These are phyloP conservation scores for Leptodactylus fallax DNA, from an alignment of 2,797 vertebrate genomes.

Conservation along the genomic window DNA sequence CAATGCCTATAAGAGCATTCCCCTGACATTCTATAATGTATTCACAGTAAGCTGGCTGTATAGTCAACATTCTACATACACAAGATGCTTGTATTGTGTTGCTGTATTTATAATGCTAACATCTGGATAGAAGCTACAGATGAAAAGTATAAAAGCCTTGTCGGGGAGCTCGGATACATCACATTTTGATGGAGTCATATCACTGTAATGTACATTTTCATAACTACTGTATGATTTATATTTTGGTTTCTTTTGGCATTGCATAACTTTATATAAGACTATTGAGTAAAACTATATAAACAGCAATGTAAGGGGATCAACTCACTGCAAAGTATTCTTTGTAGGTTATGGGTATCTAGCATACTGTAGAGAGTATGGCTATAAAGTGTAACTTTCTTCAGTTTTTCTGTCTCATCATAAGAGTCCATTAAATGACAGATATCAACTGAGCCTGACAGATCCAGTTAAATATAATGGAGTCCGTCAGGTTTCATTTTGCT, in stretches of 20 bases:
- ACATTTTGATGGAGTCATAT: background rate
- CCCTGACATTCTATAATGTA: conserved; percentile 23
- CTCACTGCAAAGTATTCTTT: background rate
- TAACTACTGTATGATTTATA: background rate
- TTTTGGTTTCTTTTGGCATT: background rate
- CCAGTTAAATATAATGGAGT: too few species aligned
- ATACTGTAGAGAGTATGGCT: too few species aligned
- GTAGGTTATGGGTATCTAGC: too few species aligned
- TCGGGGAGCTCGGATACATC: background rate
- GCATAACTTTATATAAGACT: background rate
- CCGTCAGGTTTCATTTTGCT: too few species aligned
- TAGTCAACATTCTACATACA: background rate
- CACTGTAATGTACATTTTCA: background rate
- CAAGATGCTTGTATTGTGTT: conserved; percentile 13
- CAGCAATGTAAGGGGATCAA: background rate
- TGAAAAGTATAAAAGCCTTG: background rate
- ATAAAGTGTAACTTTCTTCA: too few species aligned
- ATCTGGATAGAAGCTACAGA: background rate
- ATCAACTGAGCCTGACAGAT: too few species aligned
- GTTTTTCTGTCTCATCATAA: too few species aligned
- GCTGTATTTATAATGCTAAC: conserved; percentile 20
- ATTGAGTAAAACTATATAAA: background rate
- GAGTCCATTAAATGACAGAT: too few species aligned
- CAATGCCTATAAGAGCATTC: background rate
- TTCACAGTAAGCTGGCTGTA: conserved; percentile 14